Conservation (phyloP, 2,888 invertebrate genomes). For the Apoda limacodes region DNA sequence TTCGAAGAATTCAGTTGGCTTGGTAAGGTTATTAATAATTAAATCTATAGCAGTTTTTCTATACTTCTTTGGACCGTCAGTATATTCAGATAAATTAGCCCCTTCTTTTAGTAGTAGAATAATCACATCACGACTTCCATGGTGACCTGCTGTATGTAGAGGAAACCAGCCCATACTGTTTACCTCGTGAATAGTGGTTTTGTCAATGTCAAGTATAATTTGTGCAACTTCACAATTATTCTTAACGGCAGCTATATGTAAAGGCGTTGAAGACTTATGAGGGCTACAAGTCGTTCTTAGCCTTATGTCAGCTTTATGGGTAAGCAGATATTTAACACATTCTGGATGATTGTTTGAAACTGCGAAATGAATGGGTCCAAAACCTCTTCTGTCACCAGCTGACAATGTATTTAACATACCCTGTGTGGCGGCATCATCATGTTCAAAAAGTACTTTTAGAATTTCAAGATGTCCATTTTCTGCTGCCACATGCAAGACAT, state of each 20-base stretch:
- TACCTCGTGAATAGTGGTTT: conserved; percentile 50
- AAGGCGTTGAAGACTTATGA: conserved; percentile 49
- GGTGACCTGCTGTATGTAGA: conserved; percentile 59
- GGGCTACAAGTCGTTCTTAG: conserved; percentile 50
- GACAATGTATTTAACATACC: conserved; percentile 40
- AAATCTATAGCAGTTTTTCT: conserved; percentile 62
- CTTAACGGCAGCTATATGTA: conserved; percentile 56
- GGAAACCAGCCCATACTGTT: conserved; percentile 48
- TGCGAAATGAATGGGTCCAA: conserved; percentile 67
- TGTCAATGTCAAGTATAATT: conserved; percentile 44
- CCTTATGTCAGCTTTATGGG: conserved; percentile 52
- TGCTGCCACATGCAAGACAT: conserved; percentile 72
- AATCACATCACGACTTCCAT: conserved; percentile 71
- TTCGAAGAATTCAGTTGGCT: conserved; percentile 63
- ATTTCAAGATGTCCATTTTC: conserved; percentile 65
- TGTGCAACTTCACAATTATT: conserved; percentile 47
- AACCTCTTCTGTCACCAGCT: conserved; percentile 46
- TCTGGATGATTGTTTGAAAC: conserved; percentile 58
- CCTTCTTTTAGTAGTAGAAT: conserved; percentile 48
- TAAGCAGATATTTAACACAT: conserved; percentile 54
- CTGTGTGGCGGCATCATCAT: conserved; percentile 40
- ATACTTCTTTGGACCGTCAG: conserved; percentile 46
- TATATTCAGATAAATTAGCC: conserved; percentile 50
- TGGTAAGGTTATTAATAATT: conserved; percentile 60
- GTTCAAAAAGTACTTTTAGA: conserved; percentile 59